Evolutionary conservation across 2,113 vertebrate species (phyloP), one percentile per base, ranked within the genome.

Genomic region (Oncorhynchus tshawytscha): DNA sequence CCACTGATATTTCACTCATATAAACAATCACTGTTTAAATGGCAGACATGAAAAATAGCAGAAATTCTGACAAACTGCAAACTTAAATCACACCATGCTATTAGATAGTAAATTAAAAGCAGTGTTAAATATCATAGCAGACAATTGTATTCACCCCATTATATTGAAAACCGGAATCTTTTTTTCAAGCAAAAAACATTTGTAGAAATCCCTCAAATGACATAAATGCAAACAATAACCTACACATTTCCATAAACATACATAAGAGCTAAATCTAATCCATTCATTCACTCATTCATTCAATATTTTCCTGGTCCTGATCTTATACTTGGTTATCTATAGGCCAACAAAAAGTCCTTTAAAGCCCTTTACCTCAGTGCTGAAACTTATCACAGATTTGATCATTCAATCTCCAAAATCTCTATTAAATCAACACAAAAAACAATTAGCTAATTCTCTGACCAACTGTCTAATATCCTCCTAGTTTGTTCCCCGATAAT

Each of bases 381-480:
- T 24, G 66, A 66, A 0, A 66, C 5, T 13, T 29, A 34, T 34
- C 34, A 68, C 8, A 74, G 72, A 78, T 48, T 54, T 74, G 49
- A 25, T 81, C n/a, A 81, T 74, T 78, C 22, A 75, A 25, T 67
- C 9, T 62, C 73, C 59, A 85, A 6, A 62, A 68, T 68, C 29
- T 54, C 31, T 69, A 67, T 39, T 20, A 25, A n/a, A 67, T 71
- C n/a, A 80, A 27, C 62, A 49, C 22, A 68, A 73, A 83, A 76
- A 80, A 65, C 34, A 79, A 73, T 79, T 68, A 71, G 64, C 5
- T 77, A 81, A 83, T 71, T 79, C 76, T 68, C 24, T 84, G 78
- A 89, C 66, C 83, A 80, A 70, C 9, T 82, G 60, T 80, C 71
- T 88, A 88, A 89, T 76, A 78, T 74, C 51, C 73, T 73, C 25